Evolutionary conservation across 2,888 invertebrate species (phyloP).

Genomic region (Cataglyphis livida): DNA sequence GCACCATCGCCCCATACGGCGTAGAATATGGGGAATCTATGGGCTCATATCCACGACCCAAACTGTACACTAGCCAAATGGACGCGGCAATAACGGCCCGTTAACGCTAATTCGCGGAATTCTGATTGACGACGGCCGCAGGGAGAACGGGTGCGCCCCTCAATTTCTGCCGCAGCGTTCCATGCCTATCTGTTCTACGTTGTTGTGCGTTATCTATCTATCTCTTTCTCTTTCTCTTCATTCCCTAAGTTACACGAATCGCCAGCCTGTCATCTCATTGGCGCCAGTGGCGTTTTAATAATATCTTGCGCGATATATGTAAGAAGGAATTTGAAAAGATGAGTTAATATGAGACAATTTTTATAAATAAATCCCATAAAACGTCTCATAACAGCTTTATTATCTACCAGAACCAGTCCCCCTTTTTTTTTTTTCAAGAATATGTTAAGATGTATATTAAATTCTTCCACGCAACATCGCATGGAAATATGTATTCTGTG

Average conservation of each 20-base stretch:
- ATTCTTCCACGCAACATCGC: background rate
- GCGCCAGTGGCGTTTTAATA: constrained; percentile 40
- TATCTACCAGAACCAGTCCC: background rate
- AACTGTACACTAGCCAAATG: constrained; percentile 85
- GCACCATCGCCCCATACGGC: constrained; percentile 80
- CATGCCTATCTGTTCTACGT: constrained; percentile 58
- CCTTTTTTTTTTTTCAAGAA: background rate
- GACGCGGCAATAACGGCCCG: constrained; percentile 86
- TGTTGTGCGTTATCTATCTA: constrained; percentile 35
- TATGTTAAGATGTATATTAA: background rate
- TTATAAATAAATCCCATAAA: background rate
- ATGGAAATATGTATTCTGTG: background rate
- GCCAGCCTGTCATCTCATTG: constrained; percentile 13
- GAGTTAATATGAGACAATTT: background rate
- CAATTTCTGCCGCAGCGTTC: constrained; percentile 65
- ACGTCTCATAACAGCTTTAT: background rate
- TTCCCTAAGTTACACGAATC: constrained; percentile 57
- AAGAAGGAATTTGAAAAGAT: background rate
- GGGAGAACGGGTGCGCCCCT: constrained; percentile 75
- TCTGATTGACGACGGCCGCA: constrained; percentile 85
- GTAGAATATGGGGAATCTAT: constrained; percentile 85
- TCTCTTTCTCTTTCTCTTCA: constrained; percentile 24
- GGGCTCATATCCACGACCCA: constrained; percentile 84
- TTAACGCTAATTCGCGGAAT: constrained; percentile 86
- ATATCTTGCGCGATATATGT: constrained; percentile 25